These are phyloP conservation scores for Hypocryptadius cinnamomeus DNA, from an alignment of 2,113 vertebrate species.

Conservation along the genomic window DNA sequence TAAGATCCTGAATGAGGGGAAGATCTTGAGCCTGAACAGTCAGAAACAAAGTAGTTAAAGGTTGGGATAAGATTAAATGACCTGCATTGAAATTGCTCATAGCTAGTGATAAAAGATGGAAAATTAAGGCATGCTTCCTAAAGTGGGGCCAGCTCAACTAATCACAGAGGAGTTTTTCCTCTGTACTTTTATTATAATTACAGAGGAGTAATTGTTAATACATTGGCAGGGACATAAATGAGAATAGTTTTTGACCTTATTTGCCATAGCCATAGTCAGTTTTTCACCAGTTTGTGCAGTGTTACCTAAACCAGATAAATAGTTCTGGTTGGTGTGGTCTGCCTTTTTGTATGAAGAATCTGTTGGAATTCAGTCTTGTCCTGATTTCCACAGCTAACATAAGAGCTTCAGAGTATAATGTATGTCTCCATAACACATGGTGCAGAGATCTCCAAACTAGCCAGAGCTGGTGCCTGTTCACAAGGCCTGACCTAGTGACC, in stretches of 20 bases:
- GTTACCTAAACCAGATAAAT: neutral
- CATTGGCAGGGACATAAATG: neutral
- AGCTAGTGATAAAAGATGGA: neutral
- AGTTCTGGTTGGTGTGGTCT: neutral
- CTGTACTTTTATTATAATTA: neutral
- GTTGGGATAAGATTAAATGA: neutral
- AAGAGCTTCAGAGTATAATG: neutral
- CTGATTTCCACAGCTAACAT: neutral
- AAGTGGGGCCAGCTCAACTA: neutral
- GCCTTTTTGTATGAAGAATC: neutral
- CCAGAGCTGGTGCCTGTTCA: neutral
- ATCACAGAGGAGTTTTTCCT: neutral
- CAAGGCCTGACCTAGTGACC: neutral
- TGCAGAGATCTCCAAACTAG: too few species aligned
- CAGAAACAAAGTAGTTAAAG: neutral
- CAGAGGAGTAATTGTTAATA: neutral
- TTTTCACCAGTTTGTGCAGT: neutral
- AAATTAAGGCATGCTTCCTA: accelerated
- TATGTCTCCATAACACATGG: neutral
- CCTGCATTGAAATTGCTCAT: neutral
- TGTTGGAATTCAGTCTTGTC: neutral
- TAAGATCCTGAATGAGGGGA: neutral
- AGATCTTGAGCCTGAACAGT: neutral
- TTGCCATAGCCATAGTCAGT: neutral
- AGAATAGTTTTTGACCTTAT: neutral